phyloP scores from a whole-genome alignment of 2,797 vertebrate species.

The Adelosebastes latens region DNA sequence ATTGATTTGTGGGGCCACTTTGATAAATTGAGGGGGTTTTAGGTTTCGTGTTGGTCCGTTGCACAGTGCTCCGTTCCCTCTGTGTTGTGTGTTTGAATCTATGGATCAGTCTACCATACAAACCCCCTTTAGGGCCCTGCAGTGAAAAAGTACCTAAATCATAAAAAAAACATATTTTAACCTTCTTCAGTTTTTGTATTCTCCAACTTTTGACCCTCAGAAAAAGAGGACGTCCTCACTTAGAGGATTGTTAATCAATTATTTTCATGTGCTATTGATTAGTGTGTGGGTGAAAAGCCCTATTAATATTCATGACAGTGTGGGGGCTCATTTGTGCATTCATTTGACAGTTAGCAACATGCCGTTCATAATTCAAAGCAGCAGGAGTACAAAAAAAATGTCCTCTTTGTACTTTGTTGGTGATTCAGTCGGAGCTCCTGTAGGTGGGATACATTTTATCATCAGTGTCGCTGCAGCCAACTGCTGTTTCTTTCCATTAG shows the following conservation, averaged over 20 bases:
- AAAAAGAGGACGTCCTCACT: background rate
- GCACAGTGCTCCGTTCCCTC: slow-evolving; percentile 36
- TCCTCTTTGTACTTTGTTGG: slow-evolving; percentile 9
- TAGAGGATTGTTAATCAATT: background rate
- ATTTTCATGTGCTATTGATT: slow-evolving; percentile 41
- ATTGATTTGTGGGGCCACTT: slow-evolving; percentile 84
- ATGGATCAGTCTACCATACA: slow-evolving; percentile 7
- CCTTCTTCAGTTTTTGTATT: background rate
- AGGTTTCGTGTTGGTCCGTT: slow-evolving; percentile 55
- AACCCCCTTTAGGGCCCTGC: background rate
- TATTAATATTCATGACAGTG: slow-evolving; percentile 55
- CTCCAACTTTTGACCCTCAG: background rate
- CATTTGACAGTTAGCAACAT: slow-evolving; percentile 22
- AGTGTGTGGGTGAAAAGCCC: slow-evolving; percentile 34
- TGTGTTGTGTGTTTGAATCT: slow-evolving; percentile 37
- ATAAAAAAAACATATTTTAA: background rate
- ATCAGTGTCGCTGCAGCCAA: slow-evolving; percentile 7
- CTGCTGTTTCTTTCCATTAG: slow-evolving; percentile 13
- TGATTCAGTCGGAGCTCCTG: slow-evolving; percentile 5
- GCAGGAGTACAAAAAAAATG: background rate
- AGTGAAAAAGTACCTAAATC: background rate
- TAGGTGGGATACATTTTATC: slow-evolving; percentile 30
- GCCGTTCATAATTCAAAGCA: slow-evolving; percentile 37
- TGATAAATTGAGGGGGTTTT: slow-evolving; percentile 82
- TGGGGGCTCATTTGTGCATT: slow-evolving; percentile 37